Base-by-base conservation (phyloP, 2,113 vertebrate species). In the Hyperopisus bebe region DNA sequence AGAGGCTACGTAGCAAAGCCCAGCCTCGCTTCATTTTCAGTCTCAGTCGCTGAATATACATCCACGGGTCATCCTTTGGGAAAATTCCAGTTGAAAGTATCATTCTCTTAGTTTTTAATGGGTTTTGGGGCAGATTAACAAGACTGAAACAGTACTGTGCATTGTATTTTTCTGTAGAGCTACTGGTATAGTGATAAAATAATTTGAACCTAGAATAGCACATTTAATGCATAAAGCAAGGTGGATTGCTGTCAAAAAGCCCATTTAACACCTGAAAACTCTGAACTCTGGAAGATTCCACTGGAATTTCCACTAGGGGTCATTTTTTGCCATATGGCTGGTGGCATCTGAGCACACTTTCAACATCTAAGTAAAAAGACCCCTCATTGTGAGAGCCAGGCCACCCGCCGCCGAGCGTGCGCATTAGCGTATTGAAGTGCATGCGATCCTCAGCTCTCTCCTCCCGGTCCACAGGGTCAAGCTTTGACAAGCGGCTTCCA, bases 361-460 rank as follows among this genome's bases (percentile, higher is more conserved):
- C 89, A 89, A 93, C 93, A 94, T 91, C 74, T 92, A 87, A 91
- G 82, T 90, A 92, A 92, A 91, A 91, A 89, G 66, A 88, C 62
- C 91, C 91, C 91, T 92, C 92, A 92, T 94, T 90, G 90, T 87
- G 92, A 94, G 91, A 92, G 92, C 48, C 90, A 66, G 92, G 93
- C 91, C 27, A 90, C 90, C 92, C 93, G 90, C 92, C 70, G 70
- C 88, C 90, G 89, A 89, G 89, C 91, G 92, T 1, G 17, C 90
- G 92, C 90, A 74, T 93, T 93, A 93, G 92, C 89, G 90, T 91
- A 90, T 90, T 86, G 58, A 89, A 91, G 90, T 91, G 91, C 93
- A 89, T 88, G 92, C 1, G 88, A 46, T 90, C 48, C 86, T 15
- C 46, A 50, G 58, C 48, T 24, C 51, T 90, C 82, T 92, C 88